Base-by-base conservation (phyloP, 2,113 vertebrate species). In the Vidua chalybeata region DNA sequence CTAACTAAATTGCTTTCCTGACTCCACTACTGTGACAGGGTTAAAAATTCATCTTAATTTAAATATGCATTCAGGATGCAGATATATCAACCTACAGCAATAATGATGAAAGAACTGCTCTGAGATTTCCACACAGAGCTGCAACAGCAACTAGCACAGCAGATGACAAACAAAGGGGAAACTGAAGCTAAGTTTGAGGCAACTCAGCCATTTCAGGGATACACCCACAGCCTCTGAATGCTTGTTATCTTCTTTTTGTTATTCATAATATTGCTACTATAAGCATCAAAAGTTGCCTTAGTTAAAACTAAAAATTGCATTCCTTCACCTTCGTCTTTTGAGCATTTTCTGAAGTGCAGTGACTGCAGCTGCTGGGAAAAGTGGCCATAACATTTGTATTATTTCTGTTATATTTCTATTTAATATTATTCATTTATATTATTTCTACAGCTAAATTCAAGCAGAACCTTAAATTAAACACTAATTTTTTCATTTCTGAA, bases 21-120 rank as follows among this genome's bases (percentile, higher is more conserved):
- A 71, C n/a, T 89, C 45, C 22, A 18, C 61, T 85, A 41, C 58
- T 33, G 43, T 28, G 37, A 92, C 93, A 92, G 73, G 56, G 94
- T 96, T 96, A 95, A 92, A 94, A 35, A 45, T 19, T 64, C 66
- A 75, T 73, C 69, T 81, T 75, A 37, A 95, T 94, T 94, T 88
- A 93, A 94, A 88, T 64, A 90, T 22, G 64, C 83, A 84, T 84
- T 82, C 73, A 49, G 73, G 41, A 89, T 92, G 73, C 90, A 94
- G 90, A 93, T 94, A 93, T 64, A 96, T 30, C 88, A 95, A 94
- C 76, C 88, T 95, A 66, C 88, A 93, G 83, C 63, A 93, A 56
- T 71, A 91, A 88, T 39, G 84, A 96, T 91, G 89, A 95, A 96
- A 96, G 93, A 86, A 67, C 63, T 77, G 69, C 74, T 83, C 55